Evolutionary conservation across 2,888 invertebrate genomes (phyloP).

Genomic region (Elysia crispata): DNA sequence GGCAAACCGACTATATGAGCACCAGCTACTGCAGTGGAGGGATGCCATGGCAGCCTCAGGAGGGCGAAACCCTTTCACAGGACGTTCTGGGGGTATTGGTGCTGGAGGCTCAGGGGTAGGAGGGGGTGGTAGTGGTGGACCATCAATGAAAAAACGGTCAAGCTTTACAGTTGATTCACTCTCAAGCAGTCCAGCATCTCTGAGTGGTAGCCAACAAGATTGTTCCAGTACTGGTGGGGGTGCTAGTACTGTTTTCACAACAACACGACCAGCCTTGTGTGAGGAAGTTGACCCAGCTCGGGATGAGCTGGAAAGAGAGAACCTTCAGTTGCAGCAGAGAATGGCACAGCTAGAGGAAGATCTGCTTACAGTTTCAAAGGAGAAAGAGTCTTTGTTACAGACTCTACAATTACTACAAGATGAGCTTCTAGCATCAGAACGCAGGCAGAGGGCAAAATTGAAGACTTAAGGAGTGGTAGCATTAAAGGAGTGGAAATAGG

Average conservation of each 20-base stretch:
- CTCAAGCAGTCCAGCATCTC: slow-evolving; percentile 25
- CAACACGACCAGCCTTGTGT: too few species aligned
- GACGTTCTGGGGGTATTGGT: slow-evolving; percentile 19
- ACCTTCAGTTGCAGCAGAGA: slow-evolving; percentile 58
- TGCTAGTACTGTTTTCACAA: slow-evolving; percentile 9
- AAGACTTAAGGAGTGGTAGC: too few species aligned
- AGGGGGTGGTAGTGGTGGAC: not conserved
- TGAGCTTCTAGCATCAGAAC: slow-evolving; percentile 67
- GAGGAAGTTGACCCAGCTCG: slow-evolving; percentile 39
- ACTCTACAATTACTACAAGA: slow-evolving; percentile 68
- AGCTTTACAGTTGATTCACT: slow-evolving; percentile 27
- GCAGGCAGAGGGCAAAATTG: slow-evolving; percentile 40
- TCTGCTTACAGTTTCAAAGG: slow-evolving; percentile 55
- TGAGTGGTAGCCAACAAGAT: not conserved
- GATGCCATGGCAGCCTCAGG: slow-evolving; percentile 1
- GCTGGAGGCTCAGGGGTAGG: not conserved
- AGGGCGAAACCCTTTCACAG: not conserved
- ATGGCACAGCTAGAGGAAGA: slow-evolving; percentile 64
- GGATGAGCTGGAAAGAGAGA: slow-evolving; percentile 58
- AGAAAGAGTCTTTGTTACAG: slow-evolving; percentile 65
- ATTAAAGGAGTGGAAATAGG: too few species aligned
- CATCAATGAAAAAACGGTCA: too few species aligned
- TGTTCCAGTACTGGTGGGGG: slow-evolving; percentile 5
- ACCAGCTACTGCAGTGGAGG: slow-evolving; percentile 47
- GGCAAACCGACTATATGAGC: slow-evolving; percentile 51